A percentile compares a stretch with the other conserved stretches of the same genome.
phyloP scores from a whole-genome alignment of 1,140 invertebrate genomes.

The Whitmania pigra region DNA sequence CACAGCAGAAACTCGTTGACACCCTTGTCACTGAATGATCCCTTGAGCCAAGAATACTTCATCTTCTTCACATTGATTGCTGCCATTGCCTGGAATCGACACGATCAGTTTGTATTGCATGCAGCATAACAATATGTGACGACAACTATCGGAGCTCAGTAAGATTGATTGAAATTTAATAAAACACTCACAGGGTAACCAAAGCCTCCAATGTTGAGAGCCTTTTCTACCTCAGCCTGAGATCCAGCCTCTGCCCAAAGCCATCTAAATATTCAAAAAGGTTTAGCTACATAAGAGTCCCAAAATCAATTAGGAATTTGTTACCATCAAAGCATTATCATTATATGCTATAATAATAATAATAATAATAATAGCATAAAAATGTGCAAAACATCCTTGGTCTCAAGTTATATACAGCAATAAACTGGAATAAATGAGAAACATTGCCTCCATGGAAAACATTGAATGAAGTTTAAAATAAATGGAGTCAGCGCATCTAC shows the following conservation, averaged over 20 bases:
- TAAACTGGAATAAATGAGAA: too few species aligned
- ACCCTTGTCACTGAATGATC: constrained; percentile 84
- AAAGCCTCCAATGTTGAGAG: constrained; percentile 76
- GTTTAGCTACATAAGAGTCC: background rate
- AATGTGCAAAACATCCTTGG: too few species aligned
- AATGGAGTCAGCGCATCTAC: constrained; percentile 30
- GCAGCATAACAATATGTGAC: background rate
- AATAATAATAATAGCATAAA: too few species aligned
- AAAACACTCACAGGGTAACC: constrained; percentile 48
- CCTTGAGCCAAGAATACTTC: constrained; percentile 83
- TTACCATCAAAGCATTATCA: background rate
- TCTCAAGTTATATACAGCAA: too few species aligned
- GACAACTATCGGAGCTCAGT: background rate
- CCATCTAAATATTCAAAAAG: constrained; percentile 54
- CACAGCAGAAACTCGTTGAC: constrained; percentile 82
- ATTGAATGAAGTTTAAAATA: background rate
- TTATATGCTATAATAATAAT: too few species aligned
- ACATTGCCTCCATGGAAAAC: background rate
- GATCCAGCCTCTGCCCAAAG: constrained; percentile 80
- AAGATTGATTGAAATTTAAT: background rate
- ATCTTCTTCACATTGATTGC: constrained; percentile 92
- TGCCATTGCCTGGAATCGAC: constrained; percentile 83
- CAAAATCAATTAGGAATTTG: background rate
- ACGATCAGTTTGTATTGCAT: constrained; percentile 32
- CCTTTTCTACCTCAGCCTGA: constrained; percentile 69